phyloP scores from a whole-genome alignment of 2,888 invertebrate species.

The Acanthosepion lycidas region DNA sequence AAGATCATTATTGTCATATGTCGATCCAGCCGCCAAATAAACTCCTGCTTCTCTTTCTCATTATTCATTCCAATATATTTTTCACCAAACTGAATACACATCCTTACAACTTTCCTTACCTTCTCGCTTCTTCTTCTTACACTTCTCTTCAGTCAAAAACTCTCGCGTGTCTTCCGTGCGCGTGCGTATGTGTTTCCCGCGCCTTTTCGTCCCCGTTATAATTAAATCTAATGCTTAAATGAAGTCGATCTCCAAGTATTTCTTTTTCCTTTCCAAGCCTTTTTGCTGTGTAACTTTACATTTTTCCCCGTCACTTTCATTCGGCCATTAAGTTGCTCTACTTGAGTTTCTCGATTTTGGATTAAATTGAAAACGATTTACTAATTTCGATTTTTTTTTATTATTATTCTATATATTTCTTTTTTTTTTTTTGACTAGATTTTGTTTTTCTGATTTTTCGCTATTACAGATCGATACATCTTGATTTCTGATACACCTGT shows the following conservation, averaged over 20 bases:
- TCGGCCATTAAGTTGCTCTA: background rate
- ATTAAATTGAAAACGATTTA: background rate
- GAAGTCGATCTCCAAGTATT: background rate
- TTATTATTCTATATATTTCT: background rate
- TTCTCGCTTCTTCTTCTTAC: no score
- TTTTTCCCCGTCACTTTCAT: background rate
- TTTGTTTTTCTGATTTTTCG: background rate
- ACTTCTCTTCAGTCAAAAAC: no score
- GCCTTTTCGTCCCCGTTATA: background rate
- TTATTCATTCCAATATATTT: no score
- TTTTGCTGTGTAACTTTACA: background rate
- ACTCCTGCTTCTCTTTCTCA: no score
- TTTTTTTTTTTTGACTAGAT: fast-evolving
- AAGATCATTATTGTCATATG: background rate
- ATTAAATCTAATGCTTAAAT: background rate
- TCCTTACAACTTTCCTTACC: no score
- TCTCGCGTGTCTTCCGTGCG: background rate
- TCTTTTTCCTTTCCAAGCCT: background rate
- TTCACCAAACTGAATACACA: no score
- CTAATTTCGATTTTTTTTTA: background rate
- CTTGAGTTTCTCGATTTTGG: background rate
- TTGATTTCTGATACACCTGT: background rate
- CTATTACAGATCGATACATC: background rate
- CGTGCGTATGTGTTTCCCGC: background rate
- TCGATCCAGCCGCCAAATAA: background rate